Conservation (phyloP, 2,888 invertebrate species). For the Nycteola revayana region DNA sequence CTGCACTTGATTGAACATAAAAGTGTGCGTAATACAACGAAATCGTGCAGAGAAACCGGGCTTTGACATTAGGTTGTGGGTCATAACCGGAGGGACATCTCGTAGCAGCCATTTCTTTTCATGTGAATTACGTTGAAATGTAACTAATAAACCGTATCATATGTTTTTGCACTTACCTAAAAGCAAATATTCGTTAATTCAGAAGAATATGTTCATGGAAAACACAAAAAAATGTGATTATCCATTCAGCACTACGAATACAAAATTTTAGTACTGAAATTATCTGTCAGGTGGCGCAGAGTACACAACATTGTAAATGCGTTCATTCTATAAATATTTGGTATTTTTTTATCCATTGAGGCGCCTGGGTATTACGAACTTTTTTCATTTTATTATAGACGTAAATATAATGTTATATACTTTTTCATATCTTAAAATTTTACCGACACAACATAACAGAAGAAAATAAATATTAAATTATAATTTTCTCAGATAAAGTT, state of each 20-base stretch:
- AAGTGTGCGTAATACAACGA: slow-evolving; percentile 48
- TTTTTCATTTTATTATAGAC: too few species aligned
- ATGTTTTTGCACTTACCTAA: slow-evolving; percentile 64
- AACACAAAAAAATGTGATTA: slow-evolving; percentile 78
- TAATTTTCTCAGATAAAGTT: too few species aligned
- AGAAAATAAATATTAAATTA: too few species aligned
- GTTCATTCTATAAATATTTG: too few species aligned
- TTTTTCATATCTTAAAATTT: too few species aligned
- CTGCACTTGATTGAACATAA: slow-evolving; percentile 30
- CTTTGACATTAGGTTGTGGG: slow-evolving; percentile 75
- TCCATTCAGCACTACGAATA: slow-evolving; percentile 81
- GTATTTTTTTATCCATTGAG: too few species aligned
- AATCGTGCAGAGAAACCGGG: slow-evolving; percentile 71
- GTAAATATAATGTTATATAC: too few species aligned
- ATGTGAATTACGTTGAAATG: slow-evolving; percentile 23
- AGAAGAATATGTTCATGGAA: slow-evolving; percentile 74
- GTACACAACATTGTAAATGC: slow-evolving; percentile 38
- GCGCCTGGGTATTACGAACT: too few species aligned
- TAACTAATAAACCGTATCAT: slow-evolving; percentile 19
- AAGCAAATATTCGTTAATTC: slow-evolving; percentile 67
- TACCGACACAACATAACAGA: too few species aligned
- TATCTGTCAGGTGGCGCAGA: slow-evolving; percentile 51
- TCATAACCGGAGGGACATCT: slow-evolving; percentile 63
- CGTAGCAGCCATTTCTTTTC: slow-evolving; percentile 45
- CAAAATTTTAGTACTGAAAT: slow-evolving; percentile 76